These are phyloP conservation scores for Pandion haliaetus DNA, from an alignment of 2,113 vertebrate genomes.

Conservation along the genomic window DNA sequence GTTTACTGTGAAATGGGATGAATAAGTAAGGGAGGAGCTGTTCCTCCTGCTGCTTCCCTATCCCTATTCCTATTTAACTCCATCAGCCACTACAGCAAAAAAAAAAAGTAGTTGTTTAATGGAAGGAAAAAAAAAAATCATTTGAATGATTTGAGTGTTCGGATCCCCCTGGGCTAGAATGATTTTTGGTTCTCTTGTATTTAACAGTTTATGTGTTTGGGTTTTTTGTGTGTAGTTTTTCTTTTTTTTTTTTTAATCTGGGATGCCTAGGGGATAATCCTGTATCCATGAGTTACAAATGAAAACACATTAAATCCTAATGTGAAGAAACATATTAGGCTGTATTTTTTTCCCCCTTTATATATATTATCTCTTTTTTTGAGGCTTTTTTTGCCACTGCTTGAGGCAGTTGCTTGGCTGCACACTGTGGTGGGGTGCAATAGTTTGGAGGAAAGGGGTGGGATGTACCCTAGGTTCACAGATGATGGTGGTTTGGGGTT, in stretches of 20 bases:
- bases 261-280: not conserved
- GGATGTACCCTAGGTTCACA: accelerated
- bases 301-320: not conserved
- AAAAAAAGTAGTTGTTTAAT: not conserved
- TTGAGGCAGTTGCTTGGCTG: too few species aligned
- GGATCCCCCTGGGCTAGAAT: slow-evolving; percentile 12
- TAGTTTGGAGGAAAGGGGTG: not conserved
- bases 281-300: not conserved
- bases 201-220: not conserved
- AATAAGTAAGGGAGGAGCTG: not conserved
- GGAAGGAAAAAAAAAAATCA: not conserved
- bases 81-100: not conserved
- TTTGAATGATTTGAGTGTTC: slow-evolving; percentile 45
- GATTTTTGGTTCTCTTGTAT: slow-evolving; percentile 12
- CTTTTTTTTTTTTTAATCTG: not conserved
- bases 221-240: too few species aligned
- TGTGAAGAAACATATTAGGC: not conserved
- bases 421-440: accelerated
- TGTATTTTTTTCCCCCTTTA: not conserved
- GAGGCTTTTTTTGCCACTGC: too few species aligned
- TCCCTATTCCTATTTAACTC: not conserved
- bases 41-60: not conserved
- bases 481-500: not conserved
- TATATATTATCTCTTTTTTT: not conserved
- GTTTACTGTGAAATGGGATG: accelerated